These are phyloP conservation scores for Calameuta pallipes DNA, from an alignment of 2,888 invertebrate species.

Conservation along the genomic window DNA sequence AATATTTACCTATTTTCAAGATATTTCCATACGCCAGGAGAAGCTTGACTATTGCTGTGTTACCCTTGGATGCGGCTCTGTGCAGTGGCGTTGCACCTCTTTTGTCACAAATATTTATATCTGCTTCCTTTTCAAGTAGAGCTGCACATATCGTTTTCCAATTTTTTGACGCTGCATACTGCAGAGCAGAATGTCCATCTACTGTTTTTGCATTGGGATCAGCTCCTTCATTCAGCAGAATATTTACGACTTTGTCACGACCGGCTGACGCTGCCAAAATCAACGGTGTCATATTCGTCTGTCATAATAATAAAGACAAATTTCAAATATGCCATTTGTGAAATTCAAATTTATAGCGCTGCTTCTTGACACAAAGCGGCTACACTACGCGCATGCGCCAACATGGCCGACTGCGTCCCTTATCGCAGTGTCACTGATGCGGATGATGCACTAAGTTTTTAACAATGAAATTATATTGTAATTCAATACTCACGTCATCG, in stretches of 20 bases:
- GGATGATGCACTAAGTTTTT: not conserved
- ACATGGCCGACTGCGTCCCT: not conserved
- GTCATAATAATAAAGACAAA: slow-evolving; percentile 24
- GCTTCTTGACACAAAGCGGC: not conserved
- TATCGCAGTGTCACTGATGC: not conserved
- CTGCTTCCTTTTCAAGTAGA: slow-evolving; percentile 75
- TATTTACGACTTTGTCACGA: slow-evolving; percentile 74
- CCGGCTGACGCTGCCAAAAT: slow-evolving; percentile 86
- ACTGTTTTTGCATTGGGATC: slow-evolving; percentile 78
- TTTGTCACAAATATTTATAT: slow-evolving; percentile 77
- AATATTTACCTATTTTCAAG: slow-evolving; percentile 64
- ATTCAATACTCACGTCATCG: slow-evolving; percentile 74
- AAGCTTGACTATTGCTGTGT: slow-evolving; percentile 75
- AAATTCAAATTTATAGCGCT: not conserved
- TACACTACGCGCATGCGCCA: not conserved
- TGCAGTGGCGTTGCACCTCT: slow-evolving; percentile 82
- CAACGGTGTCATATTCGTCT: slow-evolving; percentile 80
- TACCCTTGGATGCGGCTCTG: slow-evolving; percentile 83
- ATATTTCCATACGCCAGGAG: slow-evolving; percentile 71
- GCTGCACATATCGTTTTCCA: slow-evolving; percentile 77
- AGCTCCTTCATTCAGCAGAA: slow-evolving; percentile 76
- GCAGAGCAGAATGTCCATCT: slow-evolving; percentile 83
- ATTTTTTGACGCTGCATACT: slow-evolving; percentile 89
- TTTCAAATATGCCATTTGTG: not conserved
- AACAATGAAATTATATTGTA: not conserved